Percentiles rank a stretch among this genome's conserved stretches.
Evolutionary conservation across 2,113 vertebrate genomes (phyloP).

Genomic region (Leptodactylus fuscus): DNA sequence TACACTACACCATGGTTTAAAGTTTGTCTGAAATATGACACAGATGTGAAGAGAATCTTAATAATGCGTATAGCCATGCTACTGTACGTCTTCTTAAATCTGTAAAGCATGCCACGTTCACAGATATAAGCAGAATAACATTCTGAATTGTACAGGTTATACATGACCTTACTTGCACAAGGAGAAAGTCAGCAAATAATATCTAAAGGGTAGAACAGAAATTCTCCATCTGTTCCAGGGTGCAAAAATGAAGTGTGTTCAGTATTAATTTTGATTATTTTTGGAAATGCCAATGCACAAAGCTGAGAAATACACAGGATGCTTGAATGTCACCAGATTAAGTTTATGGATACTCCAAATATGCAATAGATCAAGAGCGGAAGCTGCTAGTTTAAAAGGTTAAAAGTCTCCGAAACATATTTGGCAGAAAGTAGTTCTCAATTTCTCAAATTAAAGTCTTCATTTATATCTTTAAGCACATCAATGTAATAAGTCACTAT

Average conservation of each 20-base stretch:
- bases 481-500: neutral
- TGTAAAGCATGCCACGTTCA: too few relatives aligned
- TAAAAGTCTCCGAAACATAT: neutral
- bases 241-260: neutral
- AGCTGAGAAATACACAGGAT: neutral
- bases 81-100: too few relatives aligned
- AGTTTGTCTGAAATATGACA: too few relatives aligned
- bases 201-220: neutral
- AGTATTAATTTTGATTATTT: slow-evolving; percentile 1
- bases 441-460: neutral
- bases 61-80: too few relatives aligned
- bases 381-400: slow-evolving; percentile 1
- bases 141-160: neutral
- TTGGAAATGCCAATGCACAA: slow-evolving; percentile 3
- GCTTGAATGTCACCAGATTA: slow-evolving; percentile 7
- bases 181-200: neutral
- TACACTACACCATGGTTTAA: too few relatives aligned
- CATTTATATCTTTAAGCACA: neutral
- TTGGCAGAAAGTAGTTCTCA: neutral
- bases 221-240: neutral
- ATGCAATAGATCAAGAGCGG: neutral
- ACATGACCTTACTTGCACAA: neutral
- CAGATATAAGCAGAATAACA: too few relatives aligned
- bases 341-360: neutral
- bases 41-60: too few relatives aligned